Evolutionary conservation across 2,797 vertebrate genomes (phyloP).

Genomic region (Argya squamiceps): DNA sequence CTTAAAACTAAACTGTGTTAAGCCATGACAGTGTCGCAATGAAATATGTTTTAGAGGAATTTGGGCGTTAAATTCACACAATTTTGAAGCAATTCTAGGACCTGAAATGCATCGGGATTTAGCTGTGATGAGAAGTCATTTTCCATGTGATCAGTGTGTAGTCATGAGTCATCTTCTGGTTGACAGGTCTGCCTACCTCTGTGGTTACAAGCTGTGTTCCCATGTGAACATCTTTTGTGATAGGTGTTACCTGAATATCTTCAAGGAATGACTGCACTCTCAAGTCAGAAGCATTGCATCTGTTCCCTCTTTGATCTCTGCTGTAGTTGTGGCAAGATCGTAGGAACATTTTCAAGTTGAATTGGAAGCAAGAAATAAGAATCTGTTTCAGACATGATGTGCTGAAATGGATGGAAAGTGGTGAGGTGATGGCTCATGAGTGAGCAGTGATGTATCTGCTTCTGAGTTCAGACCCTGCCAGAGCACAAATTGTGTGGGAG

Average conservation of each 20-base stretch:
- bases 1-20: background rate
- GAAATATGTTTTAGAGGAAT: background rate
- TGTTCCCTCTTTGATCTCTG: background rate
- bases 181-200: background rate
- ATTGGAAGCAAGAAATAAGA: background rate
- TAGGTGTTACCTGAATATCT: background rate
- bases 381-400: background rate
- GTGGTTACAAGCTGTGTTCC: background rate
- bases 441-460: background rate
- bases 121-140: background rate
- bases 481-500: background rate
- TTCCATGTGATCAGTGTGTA: background rate
- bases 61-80: background rate
- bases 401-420: background rate
- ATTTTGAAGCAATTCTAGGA: background rate
- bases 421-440: background rate
- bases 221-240: rapidly evolving
- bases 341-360: background rate
- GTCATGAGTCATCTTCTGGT: background rate
- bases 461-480: background rate
- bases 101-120: background rate
- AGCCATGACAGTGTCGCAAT: background rate
- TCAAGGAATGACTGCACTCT: background rate
- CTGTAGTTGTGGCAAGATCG: background rate
- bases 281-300: background rate